phyloP scores from a whole-genome alignment of 2,888 invertebrate genomes.

The Agrilus cyanescens region DNA sequence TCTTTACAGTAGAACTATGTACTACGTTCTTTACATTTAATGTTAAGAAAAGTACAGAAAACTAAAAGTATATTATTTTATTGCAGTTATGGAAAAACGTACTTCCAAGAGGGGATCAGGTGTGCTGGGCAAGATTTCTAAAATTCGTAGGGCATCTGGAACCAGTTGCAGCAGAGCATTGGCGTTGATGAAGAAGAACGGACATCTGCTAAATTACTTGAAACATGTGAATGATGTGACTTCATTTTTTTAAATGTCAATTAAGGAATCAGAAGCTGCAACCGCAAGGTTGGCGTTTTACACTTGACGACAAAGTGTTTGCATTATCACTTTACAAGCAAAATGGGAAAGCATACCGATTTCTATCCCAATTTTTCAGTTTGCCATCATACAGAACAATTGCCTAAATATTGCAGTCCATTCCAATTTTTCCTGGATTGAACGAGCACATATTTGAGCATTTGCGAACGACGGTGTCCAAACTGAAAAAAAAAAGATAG shows the following conservation, averaged over 20 bases:
- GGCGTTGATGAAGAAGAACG: too few relatives aligned
- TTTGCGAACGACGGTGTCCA: not conserved
- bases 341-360: conserved; percentile 4
- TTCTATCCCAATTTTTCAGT: conserved; percentile 1
- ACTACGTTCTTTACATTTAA: too few relatives aligned
- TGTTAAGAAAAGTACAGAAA: too few relatives aligned
- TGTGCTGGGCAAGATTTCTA: too few relatives aligned
- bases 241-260: not conserved
- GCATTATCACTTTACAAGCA: not conserved
- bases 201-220: not conserved
- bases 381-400: conserved; percentile 3
- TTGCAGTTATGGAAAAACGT: too few relatives aligned
- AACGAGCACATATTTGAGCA: conserved; percentile 4
- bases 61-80: too few relatives aligned
- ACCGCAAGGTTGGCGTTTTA: conserved; percentile 4
- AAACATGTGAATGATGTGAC: not conserved
- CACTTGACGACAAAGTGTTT: conserved; percentile 5
- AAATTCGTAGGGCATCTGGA: too few relatives aligned
- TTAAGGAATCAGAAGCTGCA: not conserved
- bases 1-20: too few relatives aligned
- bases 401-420: too few relatives aligned
- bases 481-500: conserved; percentile 4
- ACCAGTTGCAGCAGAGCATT: too few relatives aligned
- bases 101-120: too few relatives aligned
- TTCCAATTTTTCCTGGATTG: not conserved